phyloP scores from a whole-genome alignment of 2,113 vertebrate species.

The Apodemus speciosus region DNA sequence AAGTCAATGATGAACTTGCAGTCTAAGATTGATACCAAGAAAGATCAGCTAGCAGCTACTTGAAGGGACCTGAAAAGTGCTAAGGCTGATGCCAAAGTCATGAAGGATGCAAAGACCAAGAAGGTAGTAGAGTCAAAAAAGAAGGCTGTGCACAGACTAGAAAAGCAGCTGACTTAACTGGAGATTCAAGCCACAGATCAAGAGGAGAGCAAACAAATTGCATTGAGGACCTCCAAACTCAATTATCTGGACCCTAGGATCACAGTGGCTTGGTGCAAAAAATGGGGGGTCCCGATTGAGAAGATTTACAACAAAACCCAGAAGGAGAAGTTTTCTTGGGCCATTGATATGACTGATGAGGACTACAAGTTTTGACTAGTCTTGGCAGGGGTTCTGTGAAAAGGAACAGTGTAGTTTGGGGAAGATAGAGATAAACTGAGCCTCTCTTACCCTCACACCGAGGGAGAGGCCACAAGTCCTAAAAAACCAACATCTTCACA shows the following conservation, averaged over 20 bases:
- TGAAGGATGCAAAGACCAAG: slow-evolving; percentile 95
- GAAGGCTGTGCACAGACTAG: slow-evolving; percentile 95
- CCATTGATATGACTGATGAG: slow-evolving; percentile 96
- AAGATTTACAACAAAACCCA: slow-evolving; percentile 99
- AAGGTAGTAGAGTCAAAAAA: slow-evolving; percentile 95
- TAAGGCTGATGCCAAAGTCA: slow-evolving; percentile 95
- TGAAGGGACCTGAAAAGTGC: slow-evolving; percentile 95
- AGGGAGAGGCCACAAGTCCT: slow-evolving; percentile 83
- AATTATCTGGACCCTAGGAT: slow-evolving; percentile 98
- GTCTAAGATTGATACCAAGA: slow-evolving; percentile 97
- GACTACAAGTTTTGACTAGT: slow-evolving; percentile 95
- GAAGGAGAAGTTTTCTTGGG: slow-evolving; percentile 97
- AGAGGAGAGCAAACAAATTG: slow-evolving; percentile 98
- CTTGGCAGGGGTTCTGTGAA: slow-evolving; percentile 83
- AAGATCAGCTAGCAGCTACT: slow-evolving; percentile 93
- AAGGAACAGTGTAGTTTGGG: slow-evolving; percentile 85
- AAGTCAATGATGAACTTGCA: slow-evolving; percentile 98
- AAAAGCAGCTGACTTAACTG: slow-evolving; percentile 97
- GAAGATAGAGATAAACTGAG: slow-evolving; percentile 88
- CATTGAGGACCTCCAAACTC: slow-evolving; percentile 97
- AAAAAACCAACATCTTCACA: slow-evolving; percentile 87
- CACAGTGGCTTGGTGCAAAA: slow-evolving; percentile 98
- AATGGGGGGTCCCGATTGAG: slow-evolving; percentile 93
- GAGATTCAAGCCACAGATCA: slow-evolving; percentile 97
- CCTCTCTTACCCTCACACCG: slow-evolving; percentile 86